Evolutionary conservation across 92 coral and sea anemone species (phyloP).

Genomic region (Galaxea fascicularis): DNA sequence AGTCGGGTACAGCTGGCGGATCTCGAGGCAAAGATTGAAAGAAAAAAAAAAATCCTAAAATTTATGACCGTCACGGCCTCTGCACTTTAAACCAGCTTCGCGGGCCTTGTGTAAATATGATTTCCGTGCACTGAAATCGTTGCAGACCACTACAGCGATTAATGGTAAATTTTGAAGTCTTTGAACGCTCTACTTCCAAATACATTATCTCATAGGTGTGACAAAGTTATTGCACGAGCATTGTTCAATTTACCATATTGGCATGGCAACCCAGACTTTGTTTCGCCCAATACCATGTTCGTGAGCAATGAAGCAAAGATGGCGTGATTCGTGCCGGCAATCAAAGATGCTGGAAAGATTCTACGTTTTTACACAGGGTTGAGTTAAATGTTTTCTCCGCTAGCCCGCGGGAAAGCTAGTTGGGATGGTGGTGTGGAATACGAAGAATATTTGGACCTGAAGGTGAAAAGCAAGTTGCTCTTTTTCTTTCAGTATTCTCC

Average conservation of each 20-base stretch:
- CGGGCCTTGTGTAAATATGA: no score
- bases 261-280: slow-evolving; percentile 49
- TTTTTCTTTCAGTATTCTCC: slow-evolving; percentile 19
- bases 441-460: slow-evolving; percentile 39
- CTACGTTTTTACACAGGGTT: neutral
- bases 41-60: no score
- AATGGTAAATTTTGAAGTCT: no score
- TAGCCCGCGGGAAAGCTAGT: slow-evolving; percentile 79
- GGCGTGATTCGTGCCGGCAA: slow-evolving; percentile 32
- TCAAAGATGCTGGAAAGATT: neutral
- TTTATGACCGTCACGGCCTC: no score
- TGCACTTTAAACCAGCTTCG: no score
- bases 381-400: slow-evolving; percentile 82
- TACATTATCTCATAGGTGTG: no score
- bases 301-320: slow-evolving; percentile 27
- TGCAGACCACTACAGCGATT: no score
- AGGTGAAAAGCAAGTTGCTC: slow-evolving; percentile 62
- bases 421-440: slow-evolving; percentile 81
- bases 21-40: no score
- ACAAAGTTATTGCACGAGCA: no score
- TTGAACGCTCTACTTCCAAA: no score
- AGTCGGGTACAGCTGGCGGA: no score
- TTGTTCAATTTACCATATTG: slow-evolving; percentile 54
- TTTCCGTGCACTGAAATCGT: no score
- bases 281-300: neutral